Base-by-base conservation (phyloP, 2,797 vertebrate genomes). In the Tapera naevia region DNA sequence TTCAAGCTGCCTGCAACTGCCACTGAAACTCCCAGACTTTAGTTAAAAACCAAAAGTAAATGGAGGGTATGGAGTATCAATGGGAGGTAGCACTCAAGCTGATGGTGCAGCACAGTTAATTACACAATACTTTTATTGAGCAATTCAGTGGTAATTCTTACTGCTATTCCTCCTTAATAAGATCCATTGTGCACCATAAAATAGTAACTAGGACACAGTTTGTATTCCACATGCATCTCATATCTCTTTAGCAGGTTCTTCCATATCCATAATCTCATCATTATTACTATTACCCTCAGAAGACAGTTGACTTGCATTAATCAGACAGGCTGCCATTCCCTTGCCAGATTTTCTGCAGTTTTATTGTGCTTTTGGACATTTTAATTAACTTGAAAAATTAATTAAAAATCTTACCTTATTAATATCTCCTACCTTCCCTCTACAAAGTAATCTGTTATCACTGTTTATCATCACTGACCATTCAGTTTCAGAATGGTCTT, bases 371-470 rank as follows among this genome's bases (percentile, higher is more conserved):
- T 98, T 98, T 98, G 97, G 97, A 98, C 98, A 97, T 98, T 98
- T 98, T 98, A 98, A 98, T 98, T 98, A 98, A 98, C 97, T 98
- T 97, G 97, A 97, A 98, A 98, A 98, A 98, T 98, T 98, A 98
- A 98, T 98, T 98, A 97, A 97, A 98, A 98, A 97, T 97, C 96
- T 96, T 96, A 95, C 96, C 95, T 98, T 97, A 98, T 97, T 98
- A 97, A 98, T 97, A 96, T 94, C 96, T 94, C 80, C 80, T 97
- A 96, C 96, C 93, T 95, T 94, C 80, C 94, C 89, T 91, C 95
- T 93, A 83, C 93, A 92, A 75, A 32, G 96, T 95, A 97, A 97
- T 96, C 93, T 93, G 72, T 94, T 96, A 96, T 90, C 85, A 90
- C 91, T 97, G 95, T 97, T 97, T 98, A 94, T 97, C 93, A 94